These are phyloP conservation scores for Mionectes olivaceus DNA, from an alignment of 2,797 vertebrate species.

Conservation along the genomic window DNA sequence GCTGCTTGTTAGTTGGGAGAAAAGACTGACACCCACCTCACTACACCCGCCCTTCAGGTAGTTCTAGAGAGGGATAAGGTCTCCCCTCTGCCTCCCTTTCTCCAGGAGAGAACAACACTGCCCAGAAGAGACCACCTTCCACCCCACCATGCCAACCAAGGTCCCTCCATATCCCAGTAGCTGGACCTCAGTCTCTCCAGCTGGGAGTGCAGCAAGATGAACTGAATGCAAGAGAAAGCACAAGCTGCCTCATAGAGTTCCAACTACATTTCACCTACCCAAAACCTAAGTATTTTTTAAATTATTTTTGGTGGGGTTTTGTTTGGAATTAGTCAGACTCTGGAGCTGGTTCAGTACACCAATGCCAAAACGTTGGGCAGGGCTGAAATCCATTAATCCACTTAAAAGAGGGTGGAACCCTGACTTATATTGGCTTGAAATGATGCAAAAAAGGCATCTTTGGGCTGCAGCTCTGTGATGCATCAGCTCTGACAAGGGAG, in stretches of 20 bases:
- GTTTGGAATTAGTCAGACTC: not conserved
- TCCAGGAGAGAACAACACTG: not conserved
- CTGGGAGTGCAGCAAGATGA: not conserved
- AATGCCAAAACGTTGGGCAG: not conserved
- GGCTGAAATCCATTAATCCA: not conserved
- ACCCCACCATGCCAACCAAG: not conserved
- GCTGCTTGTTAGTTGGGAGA: not conserved
- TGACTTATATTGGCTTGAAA: not conserved
- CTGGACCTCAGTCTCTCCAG: not conserved
- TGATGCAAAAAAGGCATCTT: not conserved
- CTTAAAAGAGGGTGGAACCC: not conserved
- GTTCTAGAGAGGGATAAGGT: not conserved
- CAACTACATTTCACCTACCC: not conserved
- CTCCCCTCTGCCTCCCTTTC: not conserved
- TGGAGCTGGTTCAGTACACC: not conserved
- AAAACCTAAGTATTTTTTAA: not conserved
- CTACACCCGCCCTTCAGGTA: not conserved
- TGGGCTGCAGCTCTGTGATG: not conserved
- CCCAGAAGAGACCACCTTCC: not conserved
- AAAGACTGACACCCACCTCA: not conserved
- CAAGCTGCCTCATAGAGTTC: not conserved
- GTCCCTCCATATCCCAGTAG: rapidly evolving
- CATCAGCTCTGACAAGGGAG: not conserved
- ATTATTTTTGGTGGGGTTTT: not conserved
- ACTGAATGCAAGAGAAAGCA: not conserved